Conservation (phyloP, 1,140 invertebrate genomes). For the Temnothorax curvispinosus region DNA sequence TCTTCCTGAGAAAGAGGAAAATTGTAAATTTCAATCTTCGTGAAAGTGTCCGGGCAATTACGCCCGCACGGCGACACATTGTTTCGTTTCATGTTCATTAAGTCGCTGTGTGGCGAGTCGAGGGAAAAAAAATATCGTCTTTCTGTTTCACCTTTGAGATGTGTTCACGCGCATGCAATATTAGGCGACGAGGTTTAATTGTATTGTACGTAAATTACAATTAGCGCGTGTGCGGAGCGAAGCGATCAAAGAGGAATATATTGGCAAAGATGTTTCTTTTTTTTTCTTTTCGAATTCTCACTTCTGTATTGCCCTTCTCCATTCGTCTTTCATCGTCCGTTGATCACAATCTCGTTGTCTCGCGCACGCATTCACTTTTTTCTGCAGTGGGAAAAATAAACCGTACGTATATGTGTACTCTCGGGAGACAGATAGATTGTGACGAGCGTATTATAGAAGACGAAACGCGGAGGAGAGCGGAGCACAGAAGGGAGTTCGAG, state of each 20-base stretch:
- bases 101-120: conserved; percentile 45
- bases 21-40: conserved; percentile 33
- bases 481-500: background rate
- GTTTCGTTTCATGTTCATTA: conserved; percentile 51
- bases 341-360: background rate
- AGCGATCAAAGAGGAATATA: conserved; percentile 52
- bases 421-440: conserved; percentile 1
- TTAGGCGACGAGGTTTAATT: conserved; percentile 75
- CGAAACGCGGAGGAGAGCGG: background rate
- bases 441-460: background rate
- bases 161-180: conserved; percentile 81
- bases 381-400: conserved; percentile 3
- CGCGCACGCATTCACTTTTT: background rate
- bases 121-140: conserved; percentile 38
- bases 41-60: conserved; percentile 41
- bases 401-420: background rate
- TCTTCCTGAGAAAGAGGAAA: conserved; percentile 18
- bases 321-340: background rate
- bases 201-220: conserved; percentile 67
- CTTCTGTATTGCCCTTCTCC: background rate
- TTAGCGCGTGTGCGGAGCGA: conserved; percentile 60
- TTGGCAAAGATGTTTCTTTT: conserved; percentile 32
- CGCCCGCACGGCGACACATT: conserved; percentile 23
- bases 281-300: background rate
- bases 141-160: conserved; percentile 70